Evolutionary conservation across 64 coral and sea anemone species (phyloP).

Genomic region (Catalaphyllia jardinei): DNA sequence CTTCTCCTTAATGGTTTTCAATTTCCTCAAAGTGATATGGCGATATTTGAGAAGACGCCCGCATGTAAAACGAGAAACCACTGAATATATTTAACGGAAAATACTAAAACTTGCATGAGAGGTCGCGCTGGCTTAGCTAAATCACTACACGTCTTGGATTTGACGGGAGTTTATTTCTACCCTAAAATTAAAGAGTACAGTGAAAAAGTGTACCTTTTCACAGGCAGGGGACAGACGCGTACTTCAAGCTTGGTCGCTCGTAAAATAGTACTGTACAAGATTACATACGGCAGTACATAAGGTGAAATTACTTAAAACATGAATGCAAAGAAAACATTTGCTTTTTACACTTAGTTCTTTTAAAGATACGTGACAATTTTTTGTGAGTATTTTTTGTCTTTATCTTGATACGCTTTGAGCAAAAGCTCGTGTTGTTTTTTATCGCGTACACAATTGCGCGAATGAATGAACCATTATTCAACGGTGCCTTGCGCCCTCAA

Average conservation of each 20-base stretch:
- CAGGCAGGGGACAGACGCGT: constrained; percentile 34
- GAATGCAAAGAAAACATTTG: constrained; percentile 83
- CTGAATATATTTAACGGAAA: constrained; percentile 61
- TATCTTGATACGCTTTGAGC: not conserved
- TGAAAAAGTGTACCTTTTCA: constrained; percentile 25
- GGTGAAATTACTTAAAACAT: constrained; percentile 31
- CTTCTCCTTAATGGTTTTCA: constrained; percentile 85
- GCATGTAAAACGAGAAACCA: constrained; percentile 93
- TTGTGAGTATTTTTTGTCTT: not conserved
- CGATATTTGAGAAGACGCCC: constrained; percentile 92
- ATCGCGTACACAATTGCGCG: not conserved
- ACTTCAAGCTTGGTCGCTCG: constrained; percentile 56
- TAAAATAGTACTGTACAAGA: constrained; percentile 59
- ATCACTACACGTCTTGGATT: constrained; percentile 40
- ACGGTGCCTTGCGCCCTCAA: not conserved
- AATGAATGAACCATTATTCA: constrained; percentile 26
- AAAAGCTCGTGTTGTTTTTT: constrained; percentile 8
- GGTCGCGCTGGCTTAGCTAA: constrained; percentile 45
- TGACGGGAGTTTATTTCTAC: constrained; percentile 32
- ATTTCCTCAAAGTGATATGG: constrained; percentile 93
- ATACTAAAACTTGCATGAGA: constrained; percentile 2
- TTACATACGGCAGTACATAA: constrained; percentile 27
- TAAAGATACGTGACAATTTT: constrained; percentile 55
- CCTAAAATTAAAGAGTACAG: constrained; percentile 49
- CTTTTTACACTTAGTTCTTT: constrained; percentile 56